Evolutionary conservation across 2,888 invertebrate genomes (phyloP).

Genomic region (Patella caerulea): DNA sequence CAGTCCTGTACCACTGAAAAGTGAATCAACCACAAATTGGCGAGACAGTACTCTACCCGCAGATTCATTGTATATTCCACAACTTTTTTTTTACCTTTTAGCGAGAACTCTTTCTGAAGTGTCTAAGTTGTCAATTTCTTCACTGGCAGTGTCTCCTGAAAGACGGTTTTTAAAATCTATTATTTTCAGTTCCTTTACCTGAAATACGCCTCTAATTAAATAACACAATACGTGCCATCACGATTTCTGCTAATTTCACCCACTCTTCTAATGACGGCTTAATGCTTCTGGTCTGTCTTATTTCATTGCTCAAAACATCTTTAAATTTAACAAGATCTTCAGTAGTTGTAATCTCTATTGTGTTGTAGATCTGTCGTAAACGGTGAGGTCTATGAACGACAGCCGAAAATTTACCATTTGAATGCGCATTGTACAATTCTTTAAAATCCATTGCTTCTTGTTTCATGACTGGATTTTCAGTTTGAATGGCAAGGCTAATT

Average conservation of each 20-base stretch:
- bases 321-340: constrained; percentile 20
- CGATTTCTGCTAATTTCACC: neutral
- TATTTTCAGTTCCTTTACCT: neutral
- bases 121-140: too few relatives aligned
- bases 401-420: constrained; percentile 23
- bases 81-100: too few relatives aligned
- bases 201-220: neutral
- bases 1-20: too few relatives aligned
- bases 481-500: constrained; percentile 14
- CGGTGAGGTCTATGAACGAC: constrained; percentile 22
- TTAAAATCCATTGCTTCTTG: constrained; percentile 22
- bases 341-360: constrained; percentile 18
- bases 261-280: neutral
- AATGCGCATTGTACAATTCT: constrained; percentile 25
- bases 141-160: neutral
- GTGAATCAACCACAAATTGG: too few relatives aligned
- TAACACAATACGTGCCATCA: neutral
- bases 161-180: neutral
- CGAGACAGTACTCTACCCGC: too few relatives aligned
- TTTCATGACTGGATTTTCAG: constrained; percentile 2
- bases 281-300: neutral
- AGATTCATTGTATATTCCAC: too few relatives aligned
- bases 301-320: constrained; percentile 9
- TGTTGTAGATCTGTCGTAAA: constrained; percentile 23
- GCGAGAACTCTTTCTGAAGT: neutral